Conservation (phyloP, 2,797 vertebrate genomes). For the Lutra lutra region DNA sequence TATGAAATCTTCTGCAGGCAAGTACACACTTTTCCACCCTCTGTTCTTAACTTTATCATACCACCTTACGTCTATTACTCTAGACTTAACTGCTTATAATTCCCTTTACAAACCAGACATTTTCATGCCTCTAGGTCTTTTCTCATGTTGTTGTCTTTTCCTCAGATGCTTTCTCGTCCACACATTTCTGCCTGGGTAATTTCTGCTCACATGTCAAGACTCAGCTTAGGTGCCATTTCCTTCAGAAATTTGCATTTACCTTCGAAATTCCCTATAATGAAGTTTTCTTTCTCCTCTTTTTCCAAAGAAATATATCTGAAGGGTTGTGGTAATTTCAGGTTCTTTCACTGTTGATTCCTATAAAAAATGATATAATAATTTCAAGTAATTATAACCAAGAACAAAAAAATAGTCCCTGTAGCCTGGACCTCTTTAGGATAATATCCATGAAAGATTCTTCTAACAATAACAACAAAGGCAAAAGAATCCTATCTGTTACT, state of each 20-base stretch:
- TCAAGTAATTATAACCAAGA: constrained; percentile 42
- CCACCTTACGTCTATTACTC: not conserved
- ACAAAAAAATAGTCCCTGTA: not conserved
- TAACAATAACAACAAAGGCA: not conserved
- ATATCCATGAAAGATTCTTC: not conserved
- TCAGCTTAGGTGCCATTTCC: not conserved
- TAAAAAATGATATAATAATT: constrained; percentile 59
- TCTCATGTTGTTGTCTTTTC: not conserved
- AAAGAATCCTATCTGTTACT: not conserved
- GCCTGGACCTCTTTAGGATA: not conserved
- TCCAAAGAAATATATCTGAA: constrained; percentile 96
- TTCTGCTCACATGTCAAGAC: not conserved
- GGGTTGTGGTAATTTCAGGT: constrained; percentile 90
- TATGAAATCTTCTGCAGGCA: not conserved
- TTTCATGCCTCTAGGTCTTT: not conserved
- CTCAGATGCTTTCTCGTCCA: not conserved
- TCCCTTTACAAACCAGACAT: not conserved
- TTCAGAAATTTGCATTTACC: constrained; percentile 84
- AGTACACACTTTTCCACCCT: not conserved
- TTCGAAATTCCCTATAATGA: constrained; percentile 93
- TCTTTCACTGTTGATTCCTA: constrained; percentile 87
- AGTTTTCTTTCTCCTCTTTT: constrained; percentile 92
- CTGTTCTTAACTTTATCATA: not conserved
- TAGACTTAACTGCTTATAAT: not conserved
- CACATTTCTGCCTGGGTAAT: not conserved